Evolutionary conservation across 2,888 invertebrate genomes (phyloP), one percentile per base, ranked within the genome.

Genomic region (Drosophila stalkeri): DNA sequence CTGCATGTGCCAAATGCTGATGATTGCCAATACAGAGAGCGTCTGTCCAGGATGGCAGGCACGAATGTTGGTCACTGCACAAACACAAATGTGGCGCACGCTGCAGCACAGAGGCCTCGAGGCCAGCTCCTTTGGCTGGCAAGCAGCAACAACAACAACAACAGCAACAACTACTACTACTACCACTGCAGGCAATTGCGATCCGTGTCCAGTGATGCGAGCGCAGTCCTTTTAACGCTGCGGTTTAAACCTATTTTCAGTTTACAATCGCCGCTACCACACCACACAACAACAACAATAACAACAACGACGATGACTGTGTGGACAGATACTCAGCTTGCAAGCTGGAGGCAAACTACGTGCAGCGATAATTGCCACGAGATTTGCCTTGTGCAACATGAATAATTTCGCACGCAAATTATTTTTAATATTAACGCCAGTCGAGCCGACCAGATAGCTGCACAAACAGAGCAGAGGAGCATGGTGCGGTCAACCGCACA

Each of bases 361-460:
- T 80, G 81, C 73, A 56, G 72, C 67, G 73, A 81, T 82, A 90
- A 90, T 90, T 89, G 88, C 90, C 79, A 64, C 77, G 90, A 90
- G 83, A 90, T 87, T 90, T 87, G 76, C 80, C 78, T 86, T 70
- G 79, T 77, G 77, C 75, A 77, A 80, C 84, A 81, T 90, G 83
- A 82, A 90, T 90, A 82, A 90, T 86, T 86, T 86, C 76, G 86
- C 83, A 81, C 73, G 81, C 80, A 80, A 88, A 90, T 88, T 88
- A 82, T 86, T 88, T 88, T 81, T 80, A 86, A 79, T 82, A 86
- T 88, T 82, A 86, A 80, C 80, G 78, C 88, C 69, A 72, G 79
- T 60, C 81, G 62, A 35, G 51, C 35, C 59, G 62, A 11, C 78
- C 46, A 66, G 33, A 20, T 54, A 44, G 63, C 46, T 57, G 23